A percentile compares a stretch with the other conserved stretches of the same genome.
Conservation (phyloP, 2,888 invertebrate genomes). For the Chironomus tentans region DNA sequence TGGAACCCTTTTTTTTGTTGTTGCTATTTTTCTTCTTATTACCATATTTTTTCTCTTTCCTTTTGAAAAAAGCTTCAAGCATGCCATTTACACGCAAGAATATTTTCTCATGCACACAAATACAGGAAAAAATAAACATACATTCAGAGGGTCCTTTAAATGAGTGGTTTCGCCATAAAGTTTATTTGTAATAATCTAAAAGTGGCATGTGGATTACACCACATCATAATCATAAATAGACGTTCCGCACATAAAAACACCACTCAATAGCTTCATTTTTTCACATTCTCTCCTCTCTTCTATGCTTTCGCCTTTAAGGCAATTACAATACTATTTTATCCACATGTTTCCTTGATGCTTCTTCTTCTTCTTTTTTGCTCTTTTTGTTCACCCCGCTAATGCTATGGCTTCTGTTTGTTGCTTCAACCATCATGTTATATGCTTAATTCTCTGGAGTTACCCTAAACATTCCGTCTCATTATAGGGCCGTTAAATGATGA, state of each 20-base stretch:
- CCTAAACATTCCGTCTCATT: no score
- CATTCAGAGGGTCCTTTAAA: slow-evolving; percentile 1
- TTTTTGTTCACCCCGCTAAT: no score
- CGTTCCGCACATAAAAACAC: slow-evolving; percentile 17
- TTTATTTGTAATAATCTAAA: slow-evolving; percentile 25
- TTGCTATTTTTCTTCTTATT: background rate
- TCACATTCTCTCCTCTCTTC: background rate
- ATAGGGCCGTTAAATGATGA: no score
- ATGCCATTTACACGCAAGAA: slow-evolving; percentile 5
- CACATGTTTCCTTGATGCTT: background rate
- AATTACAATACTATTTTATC: background rate
- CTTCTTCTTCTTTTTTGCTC: no score
- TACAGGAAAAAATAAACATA: no score
- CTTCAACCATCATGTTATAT: no score
- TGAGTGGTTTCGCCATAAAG: slow-evolving; percentile 18
- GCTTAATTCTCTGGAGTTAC: no score
- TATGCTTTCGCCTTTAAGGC: background rate
- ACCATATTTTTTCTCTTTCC: background rate
- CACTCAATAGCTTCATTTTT: slow-evolving; percentile 16
- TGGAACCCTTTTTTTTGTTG: slow-evolving; percentile 2
- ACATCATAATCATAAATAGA: slow-evolving; percentile 26
- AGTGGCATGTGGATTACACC: slow-evolving; percentile 22
- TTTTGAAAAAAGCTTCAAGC: background rate
- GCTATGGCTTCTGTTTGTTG: no score
- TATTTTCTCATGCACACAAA: no score